Percentiles rank a stretch among this genome's conserved stretches.
Conservation (phyloP, 2,113 vertebrate species). For the Malurus melanocephalus region DNA sequence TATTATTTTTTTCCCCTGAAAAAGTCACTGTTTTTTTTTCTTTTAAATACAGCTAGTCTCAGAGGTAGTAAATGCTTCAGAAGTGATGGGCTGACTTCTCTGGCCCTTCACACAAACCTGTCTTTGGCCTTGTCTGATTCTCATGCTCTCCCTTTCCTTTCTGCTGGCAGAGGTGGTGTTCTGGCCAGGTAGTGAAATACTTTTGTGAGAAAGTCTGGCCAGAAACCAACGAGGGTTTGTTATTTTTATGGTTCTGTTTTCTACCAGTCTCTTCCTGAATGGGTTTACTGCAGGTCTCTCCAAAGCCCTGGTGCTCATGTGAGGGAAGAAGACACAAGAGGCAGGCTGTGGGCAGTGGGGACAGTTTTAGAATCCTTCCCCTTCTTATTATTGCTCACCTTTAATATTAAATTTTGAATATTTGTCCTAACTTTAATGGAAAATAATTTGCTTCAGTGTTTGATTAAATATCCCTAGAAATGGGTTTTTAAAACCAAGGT, state of each 20-base stretch:
- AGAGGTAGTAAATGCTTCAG: not conserved
- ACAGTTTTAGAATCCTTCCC: not conserved
- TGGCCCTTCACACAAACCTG: not conserved
- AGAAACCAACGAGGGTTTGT: not conserved
- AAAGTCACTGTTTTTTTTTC: not conserved
- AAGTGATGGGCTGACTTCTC: not conserved
- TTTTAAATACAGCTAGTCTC: not conserved
- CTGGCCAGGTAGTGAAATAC: not conserved
- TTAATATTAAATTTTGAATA: not conserved
- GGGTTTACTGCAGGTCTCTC: not conserved
- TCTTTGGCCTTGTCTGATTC: not conserved
- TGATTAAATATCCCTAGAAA: not conserved
- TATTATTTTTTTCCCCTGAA: not conserved
- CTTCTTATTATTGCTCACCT: not conserved
- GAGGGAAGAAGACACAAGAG: rapidly evolving
- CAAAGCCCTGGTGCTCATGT: rapidly evolving
- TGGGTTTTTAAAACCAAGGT: not conserved
- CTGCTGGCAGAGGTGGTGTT: not conserved
- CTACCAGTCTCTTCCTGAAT: not conserved
- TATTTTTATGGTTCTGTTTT: not conserved
- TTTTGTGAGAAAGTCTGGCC: not conserved
- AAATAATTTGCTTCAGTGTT: not conserved
- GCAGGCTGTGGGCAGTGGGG: not conserved
- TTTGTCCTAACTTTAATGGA: not conserved
- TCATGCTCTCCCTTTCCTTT: not conserved